phyloP scores from a whole-genome alignment of 1,140 invertebrate species.

The Diorhabda carinulata region DNA sequence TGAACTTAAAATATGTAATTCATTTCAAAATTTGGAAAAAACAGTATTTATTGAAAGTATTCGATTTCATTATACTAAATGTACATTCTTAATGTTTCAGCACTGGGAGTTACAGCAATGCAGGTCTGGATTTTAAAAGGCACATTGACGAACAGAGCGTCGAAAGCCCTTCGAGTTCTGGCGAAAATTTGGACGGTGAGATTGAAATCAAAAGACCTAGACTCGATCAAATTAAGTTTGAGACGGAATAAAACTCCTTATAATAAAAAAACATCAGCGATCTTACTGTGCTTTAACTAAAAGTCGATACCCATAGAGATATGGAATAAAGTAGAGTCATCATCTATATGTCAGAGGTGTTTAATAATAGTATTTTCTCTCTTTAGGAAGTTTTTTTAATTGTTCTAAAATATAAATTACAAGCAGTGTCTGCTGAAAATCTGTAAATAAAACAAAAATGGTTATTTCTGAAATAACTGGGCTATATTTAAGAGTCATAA shows the following conservation, averaged over 20 bases:
- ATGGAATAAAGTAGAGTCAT: constrained; percentile 9
- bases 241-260: constrained; percentile 38
- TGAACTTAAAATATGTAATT: too few relatives aligned
- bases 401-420: neutral
- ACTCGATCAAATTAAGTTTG: constrained; percentile 41
- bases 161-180: constrained; percentile 42
- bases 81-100: neutral
- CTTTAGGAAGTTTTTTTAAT: constrained; percentile 10
- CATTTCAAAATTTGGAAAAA: too few relatives aligned
- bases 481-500: too few relatives aligned
- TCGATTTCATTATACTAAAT: neutral
- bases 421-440: neutral
- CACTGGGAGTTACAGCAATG: constrained; percentile 29
- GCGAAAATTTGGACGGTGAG: constrained; percentile 38
- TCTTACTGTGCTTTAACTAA: neutral
- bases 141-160: constrained; percentile 43
- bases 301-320: neutral
- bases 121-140: constrained; percentile 43
- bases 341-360: neutral
- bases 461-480: too few relatives aligned
- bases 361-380: constrained; percentile 16
- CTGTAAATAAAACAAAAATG: too few relatives aligned
- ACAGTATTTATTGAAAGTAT: too few relatives aligned
- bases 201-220: constrained; percentile 43
- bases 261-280: neutral